Percentiles rank a stretch among this genome's conserved stretches.
phyloP scores from a whole-genome alignment of 1,140 invertebrate species.

The Marisa cornuarietis region DNA sequence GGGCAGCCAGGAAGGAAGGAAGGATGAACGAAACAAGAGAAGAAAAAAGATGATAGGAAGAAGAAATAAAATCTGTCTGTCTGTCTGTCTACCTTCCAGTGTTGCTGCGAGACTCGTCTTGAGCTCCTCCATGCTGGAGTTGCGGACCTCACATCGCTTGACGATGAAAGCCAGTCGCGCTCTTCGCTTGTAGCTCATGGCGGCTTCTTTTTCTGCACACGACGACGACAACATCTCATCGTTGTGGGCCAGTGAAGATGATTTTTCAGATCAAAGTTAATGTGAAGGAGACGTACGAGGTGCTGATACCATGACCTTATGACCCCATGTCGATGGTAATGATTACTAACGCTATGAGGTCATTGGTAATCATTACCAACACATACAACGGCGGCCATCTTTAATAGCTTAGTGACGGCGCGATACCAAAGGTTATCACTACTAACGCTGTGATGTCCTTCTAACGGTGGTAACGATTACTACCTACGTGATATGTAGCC shows the following conservation, averaged over 20 bases:
- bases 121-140: conserved; percentile 31
- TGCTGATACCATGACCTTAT: too few species aligned
- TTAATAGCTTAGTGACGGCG: too few species aligned
- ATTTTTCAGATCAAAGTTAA: background rate
- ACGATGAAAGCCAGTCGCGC: conserved; percentile 36
- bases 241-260: background rate
- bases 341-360: too few species aligned
- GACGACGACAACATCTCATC: conserved; percentile 7
- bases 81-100: background rate
- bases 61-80: too few species aligned
- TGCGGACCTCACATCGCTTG: conserved; percentile 34
- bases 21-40: background rate
- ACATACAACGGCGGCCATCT: too few species aligned
- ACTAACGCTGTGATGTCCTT: too few species aligned
- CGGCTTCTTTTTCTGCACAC: conserved; percentile 35
- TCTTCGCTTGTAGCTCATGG: conserved; percentile 37
- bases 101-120: conserved; percentile 27
- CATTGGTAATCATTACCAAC: too few species aligned
- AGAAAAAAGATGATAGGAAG: background rate
- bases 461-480: too few species aligned
- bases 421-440: too few species aligned
- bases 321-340: too few species aligned
- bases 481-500: too few species aligned
- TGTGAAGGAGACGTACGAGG: background rate
- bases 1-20: background rate